Evolutionary conservation across 2,888 invertebrate genomes (phyloP).

Genomic region (Fragum sueziense): DNA sequence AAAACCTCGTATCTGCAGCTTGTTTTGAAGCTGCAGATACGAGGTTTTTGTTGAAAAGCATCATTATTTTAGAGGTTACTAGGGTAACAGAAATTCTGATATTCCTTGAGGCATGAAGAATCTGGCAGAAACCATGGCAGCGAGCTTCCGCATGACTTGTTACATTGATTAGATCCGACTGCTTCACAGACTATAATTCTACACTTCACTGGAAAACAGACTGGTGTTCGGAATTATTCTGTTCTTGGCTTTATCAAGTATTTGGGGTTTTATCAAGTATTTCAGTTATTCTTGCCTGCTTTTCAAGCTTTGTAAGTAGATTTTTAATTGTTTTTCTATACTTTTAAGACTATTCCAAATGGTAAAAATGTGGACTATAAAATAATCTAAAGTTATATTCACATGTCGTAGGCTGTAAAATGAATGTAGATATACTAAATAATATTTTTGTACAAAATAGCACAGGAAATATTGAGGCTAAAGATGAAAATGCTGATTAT

Average conservation of each 20-base stretch:
- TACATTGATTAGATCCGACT: slow-evolving; percentile 54
- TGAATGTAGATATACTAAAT: too few species aligned
- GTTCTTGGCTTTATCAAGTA: too few species aligned
- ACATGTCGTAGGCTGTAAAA: too few species aligned
- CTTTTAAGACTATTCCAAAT: too few species aligned
- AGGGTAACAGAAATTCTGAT: slow-evolving; percentile 44
- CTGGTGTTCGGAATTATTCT: slow-evolving; percentile 19
- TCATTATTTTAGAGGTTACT: slow-evolving; percentile 19
- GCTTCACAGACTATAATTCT: slow-evolving; percentile 47
- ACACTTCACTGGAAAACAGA: slow-evolving; percentile 51
- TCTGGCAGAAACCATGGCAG: slow-evolving; percentile 57
- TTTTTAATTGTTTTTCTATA: slow-evolving; percentile 5
- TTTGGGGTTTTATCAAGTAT: background rate
- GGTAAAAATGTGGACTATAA: too few species aligned
- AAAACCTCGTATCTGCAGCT: too few species aligned
- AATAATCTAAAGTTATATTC: too few species aligned
- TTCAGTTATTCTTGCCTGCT: background rate
- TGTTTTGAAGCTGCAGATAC: too few species aligned
- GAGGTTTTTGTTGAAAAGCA: too few species aligned
- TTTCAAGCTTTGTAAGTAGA: background rate
- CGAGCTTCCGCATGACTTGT: slow-evolving; percentile 52
- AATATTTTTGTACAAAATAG: too few species aligned
- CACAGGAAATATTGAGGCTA: too few species aligned
- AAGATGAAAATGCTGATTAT: too few species aligned
- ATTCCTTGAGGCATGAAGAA: slow-evolving; percentile 54